Evolutionary conservation across 1,140 invertebrate species (phyloP).

Genomic region (Bemisia tabaci): DNA sequence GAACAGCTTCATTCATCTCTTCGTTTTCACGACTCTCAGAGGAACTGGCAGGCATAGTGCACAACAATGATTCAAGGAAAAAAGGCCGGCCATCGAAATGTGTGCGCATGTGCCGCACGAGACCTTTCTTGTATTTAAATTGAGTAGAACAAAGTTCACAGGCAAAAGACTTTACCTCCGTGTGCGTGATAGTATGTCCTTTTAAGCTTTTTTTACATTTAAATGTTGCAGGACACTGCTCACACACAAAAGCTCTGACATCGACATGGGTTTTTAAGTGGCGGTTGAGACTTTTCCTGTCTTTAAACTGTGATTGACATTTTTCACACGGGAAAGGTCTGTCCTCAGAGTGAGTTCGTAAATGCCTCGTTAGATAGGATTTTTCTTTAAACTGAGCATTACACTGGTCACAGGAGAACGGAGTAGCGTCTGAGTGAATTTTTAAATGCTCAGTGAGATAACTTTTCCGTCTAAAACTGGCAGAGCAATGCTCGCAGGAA

Average conservation of each 20-base stretch:
- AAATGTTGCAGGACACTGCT: constrained; percentile 4
- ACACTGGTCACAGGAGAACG: neutral
- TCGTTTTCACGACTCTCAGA: too few species aligned
- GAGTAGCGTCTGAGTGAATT: neutral
- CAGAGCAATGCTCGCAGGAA: neutral
- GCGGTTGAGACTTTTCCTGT: neutral
- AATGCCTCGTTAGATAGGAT: neutral
- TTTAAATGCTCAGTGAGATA: neutral
- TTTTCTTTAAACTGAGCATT: neutral
- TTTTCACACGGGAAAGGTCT: neutral
- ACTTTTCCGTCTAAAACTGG: neutral
- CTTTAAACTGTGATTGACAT: neutral
- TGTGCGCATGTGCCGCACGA: constrained; percentile 3
- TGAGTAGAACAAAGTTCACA: neutral
- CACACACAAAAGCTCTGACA: constrained; percentile 4
- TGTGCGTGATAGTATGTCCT: neutral
- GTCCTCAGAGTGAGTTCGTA: too few species aligned
- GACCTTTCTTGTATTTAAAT: constrained; percentile 4
- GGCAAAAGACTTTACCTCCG: neutral
- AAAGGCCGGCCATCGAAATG: constrained; percentile 5
- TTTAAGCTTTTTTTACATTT: neutral
- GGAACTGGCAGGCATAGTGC: too few species aligned
- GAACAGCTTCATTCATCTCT: too few species aligned
- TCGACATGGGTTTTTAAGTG: neutral
- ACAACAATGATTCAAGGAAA: too few species aligned